Evolutionary conservation across 2,113 vertebrate genomes (phyloP).

Genomic region (Vulpes lagopus): DNA sequence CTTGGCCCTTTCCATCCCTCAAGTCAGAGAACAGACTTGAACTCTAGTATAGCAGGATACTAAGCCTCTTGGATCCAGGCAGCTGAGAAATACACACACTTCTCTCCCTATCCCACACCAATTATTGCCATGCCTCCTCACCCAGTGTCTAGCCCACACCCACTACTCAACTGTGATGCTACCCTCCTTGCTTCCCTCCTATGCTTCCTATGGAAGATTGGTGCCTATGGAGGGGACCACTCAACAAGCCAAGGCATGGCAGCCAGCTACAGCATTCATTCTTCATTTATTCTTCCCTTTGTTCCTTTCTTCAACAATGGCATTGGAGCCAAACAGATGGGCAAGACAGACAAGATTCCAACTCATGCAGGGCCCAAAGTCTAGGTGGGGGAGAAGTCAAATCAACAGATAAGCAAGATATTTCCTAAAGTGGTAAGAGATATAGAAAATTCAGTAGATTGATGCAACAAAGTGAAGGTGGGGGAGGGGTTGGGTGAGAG

Average conservation of each 20-base stretch:
- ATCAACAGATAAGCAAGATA: neutral
- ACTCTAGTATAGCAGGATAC: neutral
- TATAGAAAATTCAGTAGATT: neutral
- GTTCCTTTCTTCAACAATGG: neutral
- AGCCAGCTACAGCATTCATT: neutral
- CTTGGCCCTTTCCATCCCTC: neutral
- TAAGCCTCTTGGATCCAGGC: neutral
- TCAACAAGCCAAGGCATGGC: neutral
- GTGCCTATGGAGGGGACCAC: neutral
- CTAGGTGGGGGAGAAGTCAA: neutral
- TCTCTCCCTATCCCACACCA: neutral
- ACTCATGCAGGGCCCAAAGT: neutral
- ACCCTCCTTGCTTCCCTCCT: neutral
- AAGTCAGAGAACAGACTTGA: neutral
- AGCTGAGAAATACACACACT: neutral
- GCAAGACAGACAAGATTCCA: neutral
- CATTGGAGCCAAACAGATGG: neutral
- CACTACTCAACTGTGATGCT: rapidly evolving
- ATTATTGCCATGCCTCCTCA: neutral
- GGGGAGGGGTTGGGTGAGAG: neutral
- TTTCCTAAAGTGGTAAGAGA: neutral
- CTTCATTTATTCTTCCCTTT: neutral
- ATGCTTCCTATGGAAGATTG: neutral
- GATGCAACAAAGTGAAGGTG: neutral
- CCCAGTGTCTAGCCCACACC: neutral